Conservation (phyloP, 2,797 vertebrate species). For the Tolypeutes matacus region DNA sequence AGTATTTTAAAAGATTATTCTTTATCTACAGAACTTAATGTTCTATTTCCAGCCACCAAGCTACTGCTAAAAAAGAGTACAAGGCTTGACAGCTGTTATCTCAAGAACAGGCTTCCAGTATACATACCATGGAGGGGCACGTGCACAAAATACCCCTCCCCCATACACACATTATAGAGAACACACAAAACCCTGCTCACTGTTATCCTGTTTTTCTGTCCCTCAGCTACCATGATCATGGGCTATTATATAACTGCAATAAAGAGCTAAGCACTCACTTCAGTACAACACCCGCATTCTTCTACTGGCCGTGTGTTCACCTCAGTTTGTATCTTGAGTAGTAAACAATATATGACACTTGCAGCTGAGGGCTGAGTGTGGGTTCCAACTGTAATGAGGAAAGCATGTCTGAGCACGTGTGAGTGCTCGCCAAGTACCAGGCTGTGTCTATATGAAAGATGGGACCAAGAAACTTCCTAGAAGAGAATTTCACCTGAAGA, state of each 20-base stretch:
- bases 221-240: neutral
- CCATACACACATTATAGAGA: rapidly evolving
- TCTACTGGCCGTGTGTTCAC: slow-evolving; percentile 9
- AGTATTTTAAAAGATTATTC: neutral
- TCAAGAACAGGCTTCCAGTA: neutral
- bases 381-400: neutral
- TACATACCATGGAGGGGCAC: rapidly evolving
- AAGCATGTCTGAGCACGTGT: neutral
- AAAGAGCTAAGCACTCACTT: neutral
- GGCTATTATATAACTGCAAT: neutral
- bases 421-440: neutral
- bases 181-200: neutral
- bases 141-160: neutral
- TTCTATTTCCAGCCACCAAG: slow-evolving; percentile 49
- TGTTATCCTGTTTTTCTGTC: neutral
- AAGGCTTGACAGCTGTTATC: neutral
- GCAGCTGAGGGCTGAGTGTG: neutral
- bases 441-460: neutral
- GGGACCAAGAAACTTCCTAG: slow-evolving; percentile 13
- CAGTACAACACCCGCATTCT: neutral
- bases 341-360: neutral
- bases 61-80: slow-evolving; percentile 25
- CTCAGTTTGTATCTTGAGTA: neutral
- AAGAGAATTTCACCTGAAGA: neutral
- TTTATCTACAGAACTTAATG: neutral